These are phyloP conservation scores for Turdus rufiventris DNA, from an alignment of 2,113 vertebrate genomes.

Conservation along the genomic window DNA sequence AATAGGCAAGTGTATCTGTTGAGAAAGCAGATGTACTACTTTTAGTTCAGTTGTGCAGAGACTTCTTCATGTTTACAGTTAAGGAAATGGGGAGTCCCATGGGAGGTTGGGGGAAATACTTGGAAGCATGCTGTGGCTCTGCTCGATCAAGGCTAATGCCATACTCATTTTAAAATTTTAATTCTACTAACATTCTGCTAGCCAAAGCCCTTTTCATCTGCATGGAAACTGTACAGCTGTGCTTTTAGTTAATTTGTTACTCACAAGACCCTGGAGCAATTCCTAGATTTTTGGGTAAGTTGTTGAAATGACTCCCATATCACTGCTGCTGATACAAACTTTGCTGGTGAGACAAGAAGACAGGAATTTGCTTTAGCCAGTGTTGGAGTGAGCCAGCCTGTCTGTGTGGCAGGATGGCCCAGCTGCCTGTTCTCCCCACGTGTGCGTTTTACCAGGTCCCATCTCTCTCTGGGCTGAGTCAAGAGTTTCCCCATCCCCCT, in stretches of 20 bases:
- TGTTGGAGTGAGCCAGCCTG: not conserved
- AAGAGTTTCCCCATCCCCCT: not conserved
- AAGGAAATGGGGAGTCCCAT: not conserved
- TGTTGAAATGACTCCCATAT: not conserved
- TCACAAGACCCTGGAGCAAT: not conserved
- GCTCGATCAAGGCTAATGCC: not conserved
- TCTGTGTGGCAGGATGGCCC: not conserved
- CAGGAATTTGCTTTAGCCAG: not conserved
- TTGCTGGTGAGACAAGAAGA: not conserved
- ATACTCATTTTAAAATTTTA: not conserved
- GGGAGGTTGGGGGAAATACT: conserved; percentile 18
- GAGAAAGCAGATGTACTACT: not conserved
- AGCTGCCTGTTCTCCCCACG: not conserved
- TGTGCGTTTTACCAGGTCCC: not conserved
- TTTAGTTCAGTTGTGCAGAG: not conserved
- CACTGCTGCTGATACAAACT: not conserved
- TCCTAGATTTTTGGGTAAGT: not conserved
- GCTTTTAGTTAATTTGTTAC: not conserved
- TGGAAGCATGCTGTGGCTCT: not conserved
- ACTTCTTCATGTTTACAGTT: conserved; percentile 1
- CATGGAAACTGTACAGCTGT: not conserved
- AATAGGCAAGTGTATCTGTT: not conserved
- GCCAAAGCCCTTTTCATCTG: not conserved
- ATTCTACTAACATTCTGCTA: not conserved
- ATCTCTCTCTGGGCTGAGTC: not conserved